A percentile compares a stretch with the other conserved stretches of the same genome.
Conservation (phyloP, 2,888 invertebrate genomes). For the Leptopilina myrica region DNA sequence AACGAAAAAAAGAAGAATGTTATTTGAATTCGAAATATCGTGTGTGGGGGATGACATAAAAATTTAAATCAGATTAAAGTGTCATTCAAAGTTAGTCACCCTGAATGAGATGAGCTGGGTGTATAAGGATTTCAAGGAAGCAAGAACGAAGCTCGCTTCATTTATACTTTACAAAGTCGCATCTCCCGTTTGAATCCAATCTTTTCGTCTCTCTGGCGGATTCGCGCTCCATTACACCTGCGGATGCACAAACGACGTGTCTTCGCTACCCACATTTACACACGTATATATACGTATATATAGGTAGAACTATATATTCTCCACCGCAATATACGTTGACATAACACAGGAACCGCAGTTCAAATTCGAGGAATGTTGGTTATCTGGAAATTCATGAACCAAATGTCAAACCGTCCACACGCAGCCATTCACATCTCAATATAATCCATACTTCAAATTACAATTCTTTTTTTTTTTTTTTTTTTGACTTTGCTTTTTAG, state of each 20-base stretch:
- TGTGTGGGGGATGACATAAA: constrained; percentile 22
- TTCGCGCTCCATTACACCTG: constrained; percentile 38
- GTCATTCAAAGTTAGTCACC: constrained; percentile 38
- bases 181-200: constrained; percentile 37
- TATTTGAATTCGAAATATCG: constrained; percentile 13
- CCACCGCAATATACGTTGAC: neutral
- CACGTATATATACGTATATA: too few species aligned
- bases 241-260: constrained; percentile 37
- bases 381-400: constrained; percentile 34
- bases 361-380: constrained; percentile 20
- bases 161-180: constrained; percentile 38
- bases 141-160: constrained; percentile 30
- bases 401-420: neutral
- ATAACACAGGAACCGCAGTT: constrained; percentile 12
- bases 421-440: neutral
- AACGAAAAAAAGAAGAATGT: neutral
- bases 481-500: too few species aligned
- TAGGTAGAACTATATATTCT: neutral
- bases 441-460: neutral
- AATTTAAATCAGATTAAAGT: constrained; percentile 40
- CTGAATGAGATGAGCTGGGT: constrained; percentile 24
- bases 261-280: neutral
- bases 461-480: too few species aligned
- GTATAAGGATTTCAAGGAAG: constrained; percentile 16
- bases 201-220: constrained; percentile 32